Evolutionary conservation across 2,888 invertebrate genomes (phyloP), one percentile per base, ranked within the genome.

Genomic region (Thera obeliscata): DNA sequence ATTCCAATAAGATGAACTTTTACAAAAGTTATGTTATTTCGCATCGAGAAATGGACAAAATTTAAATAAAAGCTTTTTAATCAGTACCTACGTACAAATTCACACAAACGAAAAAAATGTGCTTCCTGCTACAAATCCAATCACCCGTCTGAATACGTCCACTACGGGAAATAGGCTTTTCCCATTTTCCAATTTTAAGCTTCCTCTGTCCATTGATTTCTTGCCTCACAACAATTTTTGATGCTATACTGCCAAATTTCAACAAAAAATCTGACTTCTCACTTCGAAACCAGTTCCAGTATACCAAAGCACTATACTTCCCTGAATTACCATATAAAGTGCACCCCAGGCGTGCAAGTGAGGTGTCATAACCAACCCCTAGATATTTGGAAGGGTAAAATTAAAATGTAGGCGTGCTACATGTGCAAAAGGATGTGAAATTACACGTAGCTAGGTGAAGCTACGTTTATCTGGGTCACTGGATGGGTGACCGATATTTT

Each of bases 41-140:
- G 61, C 56, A 41, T 55, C 48, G 61, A 72, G 67, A 73, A 70
- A 69, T 69, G 65, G 61, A 61, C 61, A 67, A 61, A 48, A 60
- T 70, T 62, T 60, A 52, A 54, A 56, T 62, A 52, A 11, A 56
- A 46, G 60, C 54, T 54, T 67, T 49, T 54, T 43, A 33, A 8
- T 9, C 33, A 8, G 8, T 33, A n/a, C n/a, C n/a, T n/a, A 8
- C 33, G 52, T 33, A 52, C 33, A 52, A 52, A 41, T 7, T 41
- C 7, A 7, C 7, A 41, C 41, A 7, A 41, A 22, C 22, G 22
- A 41, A 41, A 41, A 7, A 0, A 41, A 41, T 41, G 7, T 41
- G 7, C 1, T 41, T 41, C 41, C 41, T 5, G 1, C 41, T 7
- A 4, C 1, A 41, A 41, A 41, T 7, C 38, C 38, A 38, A 41